These are phyloP conservation scores for Diplodus sargus DNA, from an alignment of 2,797 vertebrate genomes.

Conservation along the genomic window DNA sequence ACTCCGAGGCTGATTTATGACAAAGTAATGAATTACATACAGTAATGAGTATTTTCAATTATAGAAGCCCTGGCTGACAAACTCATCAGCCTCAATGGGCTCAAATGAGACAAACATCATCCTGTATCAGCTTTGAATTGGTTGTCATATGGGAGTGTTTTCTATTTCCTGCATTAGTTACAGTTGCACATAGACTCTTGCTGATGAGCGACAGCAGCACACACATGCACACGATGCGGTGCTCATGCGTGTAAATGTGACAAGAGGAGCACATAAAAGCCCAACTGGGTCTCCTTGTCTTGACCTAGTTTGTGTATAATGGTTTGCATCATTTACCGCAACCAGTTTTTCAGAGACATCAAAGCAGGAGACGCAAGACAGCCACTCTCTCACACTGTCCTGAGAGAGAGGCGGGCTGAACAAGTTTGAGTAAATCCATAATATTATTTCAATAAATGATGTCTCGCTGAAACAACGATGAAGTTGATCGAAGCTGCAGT, in stretches of 20 bases:
- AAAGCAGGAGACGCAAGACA: slow-evolving; percentile 45
- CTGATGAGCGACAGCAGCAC: background rate
- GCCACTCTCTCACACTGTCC: slow-evolving; percentile 23
- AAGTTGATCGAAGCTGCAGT: background rate
- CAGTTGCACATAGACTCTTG: background rate
- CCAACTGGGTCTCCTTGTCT: slow-evolving; percentile 30
- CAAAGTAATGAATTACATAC: slow-evolving; percentile 69
- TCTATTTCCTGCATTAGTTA: slow-evolving; percentile 4
- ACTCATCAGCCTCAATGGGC: slow-evolving; percentile 37
- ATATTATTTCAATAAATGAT: slow-evolving; percentile 18
- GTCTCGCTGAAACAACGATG: background rate
- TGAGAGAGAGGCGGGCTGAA: slow-evolving; percentile 4
- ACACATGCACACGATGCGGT: slow-evolving; percentile 4
- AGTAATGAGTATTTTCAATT: slow-evolving; percentile 70
- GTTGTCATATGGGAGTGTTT: slow-evolving; percentile 6
- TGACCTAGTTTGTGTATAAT: slow-evolving; percentile 61
- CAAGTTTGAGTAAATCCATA: slow-evolving; percentile 23
- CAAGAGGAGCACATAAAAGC: slow-evolving; percentile 26
- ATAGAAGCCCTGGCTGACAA: slow-evolving; percentile 53
- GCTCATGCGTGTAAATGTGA: slow-evolving; percentile 29
- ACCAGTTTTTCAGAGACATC: slow-evolving; percentile 54
- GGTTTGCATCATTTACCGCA: slow-evolving; percentile 59
- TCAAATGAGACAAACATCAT: slow-evolving; percentile 26
- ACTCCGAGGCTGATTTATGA: slow-evolving; percentile 61
- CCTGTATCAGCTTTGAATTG: slow-evolving; percentile 10